Evolutionary conservation across 2,888 invertebrate genomes (phyloP), one percentile per base, ranked within the genome.

Genomic region (Phymatocera aterrima): DNA sequence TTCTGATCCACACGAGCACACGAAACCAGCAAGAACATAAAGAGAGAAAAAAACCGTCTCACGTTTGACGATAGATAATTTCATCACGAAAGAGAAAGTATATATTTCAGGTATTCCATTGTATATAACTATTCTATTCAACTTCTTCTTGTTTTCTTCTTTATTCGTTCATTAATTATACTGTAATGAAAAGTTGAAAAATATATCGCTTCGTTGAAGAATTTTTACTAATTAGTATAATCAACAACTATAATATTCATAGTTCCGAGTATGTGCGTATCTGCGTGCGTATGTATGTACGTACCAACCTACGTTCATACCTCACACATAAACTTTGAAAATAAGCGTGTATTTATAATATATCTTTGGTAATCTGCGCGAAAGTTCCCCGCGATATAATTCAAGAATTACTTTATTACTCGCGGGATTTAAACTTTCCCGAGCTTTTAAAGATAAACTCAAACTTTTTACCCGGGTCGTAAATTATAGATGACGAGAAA

Each of bases 401-500:
- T 28, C 21, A 28, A 68, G 46, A 65, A 68, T 68, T 68, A 68
- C 70, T 51, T 10, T 12, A 4, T 28, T 15, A 1, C 46, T 70
- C 24, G 34, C 2, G 34, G 18, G n/a, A 28, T 3, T 28, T 48
- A 10, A 37, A 72, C 48, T 72, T 51, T 51, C 5, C 4, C 3
- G 51, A 48, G 51, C 3, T 48, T 72, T 18, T 12, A 18, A 72
- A 72, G 6, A 18, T 34, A 18, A 51, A 31, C 4, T n/a, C 3
- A 46, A 18, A 72, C 4, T n/a, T 43, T 51, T 31, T 10, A 12
- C 15, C 51, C 0, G 8, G 24, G n/a, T 51, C 72, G 34, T 51
- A 72, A 72, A 72, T 72, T 72, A 48, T 72, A 12, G 31, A 51
- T 72, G 51, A 70, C 48, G n/a, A n/a, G n/a, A 51, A 51, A 51